Base-by-base conservation (phyloP, 2,888 invertebrate species). In the Dioctria linearis region DNA sequence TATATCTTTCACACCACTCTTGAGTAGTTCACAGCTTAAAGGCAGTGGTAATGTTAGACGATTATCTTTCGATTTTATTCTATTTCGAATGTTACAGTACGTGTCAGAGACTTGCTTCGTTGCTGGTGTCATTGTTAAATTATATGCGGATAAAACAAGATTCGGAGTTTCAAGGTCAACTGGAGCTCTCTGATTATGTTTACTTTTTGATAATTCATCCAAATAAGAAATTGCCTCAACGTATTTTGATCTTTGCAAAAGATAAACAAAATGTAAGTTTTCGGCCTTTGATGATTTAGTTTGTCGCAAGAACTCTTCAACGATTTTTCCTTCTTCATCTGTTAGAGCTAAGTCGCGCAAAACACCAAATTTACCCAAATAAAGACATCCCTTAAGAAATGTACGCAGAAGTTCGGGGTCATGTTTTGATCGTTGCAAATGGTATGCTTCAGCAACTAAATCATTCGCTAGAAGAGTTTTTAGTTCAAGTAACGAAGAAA, bases 211-310 rank as follows among this genome's bases (percentile, higher is more conserved):
- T n/a, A 87, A 78, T 3, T 88, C 86, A 78, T 88, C 86, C 84
- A 88, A 86, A 39, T 88, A 87, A 0, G 86, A 84, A 3, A 88
- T 86, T 0, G 89, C 89, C 78, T 89, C 89, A 40, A 89, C 85
- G 51, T 88, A 89, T 78, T 88, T 88, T 3, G 86, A 86, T 51
- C 87, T 87, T 78, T 88, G 87, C 3, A 89, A 82, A 51, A 89
- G 81, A 83, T 88, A 85, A 0, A 89, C 86, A 61, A 89, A 84
- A 66, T 88, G 86, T 3, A 89, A 83, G 79, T 86, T 86, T 54
- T 88, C 87, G 3, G 87, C 84, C 5, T 84, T 84, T 0, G 84
- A 82, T 0, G 86, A 83, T 59, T 86, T 86, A 39, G 85, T 84
- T 8, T 86, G 86, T 6, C 78, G 40, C 3, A 89, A 80, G 81